Conservation (phyloP, 2,888 invertebrate genomes). For the Shargacucullia verbasci region DNA sequence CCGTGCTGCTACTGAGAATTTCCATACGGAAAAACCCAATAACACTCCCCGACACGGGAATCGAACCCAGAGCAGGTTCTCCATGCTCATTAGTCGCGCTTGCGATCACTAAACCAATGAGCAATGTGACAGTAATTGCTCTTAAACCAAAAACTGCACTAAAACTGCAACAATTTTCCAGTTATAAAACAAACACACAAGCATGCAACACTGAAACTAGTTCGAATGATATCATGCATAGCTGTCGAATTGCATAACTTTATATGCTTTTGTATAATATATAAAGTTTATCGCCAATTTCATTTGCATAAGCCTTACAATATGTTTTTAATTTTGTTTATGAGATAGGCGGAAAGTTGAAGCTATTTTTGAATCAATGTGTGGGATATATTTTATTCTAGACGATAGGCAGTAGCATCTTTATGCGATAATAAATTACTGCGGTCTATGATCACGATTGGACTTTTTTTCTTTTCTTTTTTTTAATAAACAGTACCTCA, state of each 20-base stretch:
- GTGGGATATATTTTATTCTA: not conserved
- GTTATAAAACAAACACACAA: slow-evolving; percentile 21
- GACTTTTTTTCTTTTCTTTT: too few relatives aligned
- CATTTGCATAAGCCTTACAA: slow-evolving; percentile 40
- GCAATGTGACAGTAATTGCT: not conserved
- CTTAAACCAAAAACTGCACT: slow-evolving; percentile 1
- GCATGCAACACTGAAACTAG: slow-evolving; percentile 21
- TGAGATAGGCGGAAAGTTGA: not conserved
- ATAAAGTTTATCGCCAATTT: slow-evolving; percentile 41
- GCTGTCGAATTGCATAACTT: slow-evolving; percentile 44
- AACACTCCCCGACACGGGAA: too few relatives aligned
- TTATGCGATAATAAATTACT: too few relatives aligned
- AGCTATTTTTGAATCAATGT: not conserved
- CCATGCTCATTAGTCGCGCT: too few relatives aligned
- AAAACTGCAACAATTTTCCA: slow-evolving; percentile 14
- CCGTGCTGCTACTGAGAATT: too few relatives aligned
- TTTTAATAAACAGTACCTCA: too few relatives aligned
- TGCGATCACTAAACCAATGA: too few relatives aligned
- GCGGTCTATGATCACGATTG: too few relatives aligned
- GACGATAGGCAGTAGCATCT: too few relatives aligned
- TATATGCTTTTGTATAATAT: slow-evolving; percentile 34
- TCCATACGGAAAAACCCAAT: too few relatives aligned
- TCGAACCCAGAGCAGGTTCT: too few relatives aligned
- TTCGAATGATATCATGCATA: slow-evolving; percentile 29
- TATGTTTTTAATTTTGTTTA: slow-evolving; percentile 17